phyloP scores from a whole-genome alignment of 1,140 invertebrate species.

The Bemisia tabaci region DNA sequence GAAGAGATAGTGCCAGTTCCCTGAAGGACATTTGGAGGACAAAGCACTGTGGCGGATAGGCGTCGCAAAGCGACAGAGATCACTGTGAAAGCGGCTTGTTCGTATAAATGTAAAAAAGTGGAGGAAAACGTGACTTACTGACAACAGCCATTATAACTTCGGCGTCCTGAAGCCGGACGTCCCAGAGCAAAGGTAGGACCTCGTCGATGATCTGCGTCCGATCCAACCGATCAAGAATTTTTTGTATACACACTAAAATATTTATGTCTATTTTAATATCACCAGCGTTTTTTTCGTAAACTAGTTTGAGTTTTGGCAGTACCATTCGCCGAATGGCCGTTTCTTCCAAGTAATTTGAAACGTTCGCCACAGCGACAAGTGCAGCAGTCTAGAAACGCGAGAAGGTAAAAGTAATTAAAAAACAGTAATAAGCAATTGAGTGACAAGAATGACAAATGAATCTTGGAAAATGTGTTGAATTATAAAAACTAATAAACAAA shows the following conservation, averaged over 20 bases:
- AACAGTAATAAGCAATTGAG: too few relatives aligned
- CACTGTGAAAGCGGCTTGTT: too few relatives aligned
- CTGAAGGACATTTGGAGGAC: too few relatives aligned
- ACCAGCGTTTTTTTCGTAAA: slow-evolving; percentile 72
- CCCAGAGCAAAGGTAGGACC: slow-evolving; percentile 78
- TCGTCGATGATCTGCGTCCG: slow-evolving; percentile 80
- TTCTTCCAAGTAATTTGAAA: slow-evolving; percentile 74
- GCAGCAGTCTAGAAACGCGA: slow-evolving; percentile 79
- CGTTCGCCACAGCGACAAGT: slow-evolving; percentile 71
- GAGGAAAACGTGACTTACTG: too few relatives aligned
- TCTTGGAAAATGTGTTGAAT: too few relatives aligned
- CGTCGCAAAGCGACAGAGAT: too few relatives aligned
- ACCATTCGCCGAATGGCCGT: slow-evolving; percentile 65
- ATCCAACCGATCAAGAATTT: slow-evolving; percentile 68
- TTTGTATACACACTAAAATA: slow-evolving; percentile 60
- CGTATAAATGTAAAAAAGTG: too few relatives aligned
- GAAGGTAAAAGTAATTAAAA: too few relatives aligned
- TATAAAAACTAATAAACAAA: too few relatives aligned
- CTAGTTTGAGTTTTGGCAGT: slow-evolving; percentile 69
- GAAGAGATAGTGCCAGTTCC: too few relatives aligned
- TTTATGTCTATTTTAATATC: slow-evolving; percentile 64
- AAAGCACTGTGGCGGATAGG: too few relatives aligned
- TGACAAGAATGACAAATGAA: too few relatives aligned
- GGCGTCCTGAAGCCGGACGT: slow-evolving; percentile 74
- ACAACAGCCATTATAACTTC: slow-evolving; percentile 63